Evolutionary conservation across 2,888 invertebrate genomes (phyloP), one percentile per base, ranked within the genome.

Genomic region (Dione juno): DNA sequence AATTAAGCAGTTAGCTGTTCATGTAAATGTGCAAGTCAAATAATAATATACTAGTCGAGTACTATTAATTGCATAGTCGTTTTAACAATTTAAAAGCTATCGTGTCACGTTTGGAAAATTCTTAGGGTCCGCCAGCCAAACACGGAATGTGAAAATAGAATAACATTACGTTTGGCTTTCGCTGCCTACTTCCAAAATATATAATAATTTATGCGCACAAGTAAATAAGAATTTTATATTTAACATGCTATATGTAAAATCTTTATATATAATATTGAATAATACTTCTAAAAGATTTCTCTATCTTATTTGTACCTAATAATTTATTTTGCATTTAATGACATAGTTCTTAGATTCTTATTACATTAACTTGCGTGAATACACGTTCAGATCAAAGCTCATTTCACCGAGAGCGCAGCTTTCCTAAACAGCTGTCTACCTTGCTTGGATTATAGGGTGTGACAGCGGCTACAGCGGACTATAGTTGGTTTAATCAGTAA

Each of bases 401-500:
- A 50, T 64, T 64, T 50, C 50, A 64, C 48, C 64, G 50, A 63
- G 63, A 64, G 40, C 35, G 35, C 64, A 45, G 45, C 61, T 61
- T 64, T 64, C 48, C 64, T 64, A 64, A 37, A 64, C 64, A 64
- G 43, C 61, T 45, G 50, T 50, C 64, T 19, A 66, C 69, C 66
- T 66, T 57, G 54, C 63, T 58, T 58, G 53, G 58, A 69, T 69
- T 66, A 69, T 58, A 69, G 61, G 65, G 65, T 74, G 70, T 65
- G 68, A 59, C 64, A 64, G 28, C 28, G 28, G 5, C 5, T 28
- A 28, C 28, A 28, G 50, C 57, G 57, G 65, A 68, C 73, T 69
- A 67, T 70, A 57, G 67, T 67, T 66, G 66, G 57, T 66, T 70
- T 73, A 72, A 73, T 73, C 69, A 72, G 69, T 66, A 67, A 68